Base-by-base conservation (phyloP, 2,113 vertebrate genomes). In the Aspidoscelis tigris region DNA sequence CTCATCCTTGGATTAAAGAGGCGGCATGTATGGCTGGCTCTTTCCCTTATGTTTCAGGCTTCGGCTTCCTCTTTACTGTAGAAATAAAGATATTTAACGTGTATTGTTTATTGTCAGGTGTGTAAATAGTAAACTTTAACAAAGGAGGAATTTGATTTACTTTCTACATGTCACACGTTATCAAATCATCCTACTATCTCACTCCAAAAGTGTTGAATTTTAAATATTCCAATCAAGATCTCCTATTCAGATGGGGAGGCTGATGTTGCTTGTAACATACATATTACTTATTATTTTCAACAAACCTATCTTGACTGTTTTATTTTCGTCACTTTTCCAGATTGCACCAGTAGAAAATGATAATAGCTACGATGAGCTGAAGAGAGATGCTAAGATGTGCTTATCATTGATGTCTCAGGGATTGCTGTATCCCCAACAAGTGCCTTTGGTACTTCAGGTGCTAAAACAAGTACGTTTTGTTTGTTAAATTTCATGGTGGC, bases 301-400 rank as follows among this genome's bases (percentile, higher is more conserved):
- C 88, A 82, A 2, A n/a, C 68, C 84, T 68, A 61, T 14, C 16
- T 10, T 6, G 16, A 50, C 71, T 81, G 58, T 61, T 61, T 9
- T 50, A 50, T 50, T 50, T 0, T 74, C 89, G 43, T 90, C 87
- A 0, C 74, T 81, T 80, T 33, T 86, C 0, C 90, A 99, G 98
- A 99, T 99, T 89, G 98, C 98, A 84, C 98, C 98, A 0, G 98
- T 99, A 64, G 98, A 99, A 94, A 99, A 99, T 8, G 98, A 99
- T 87, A 98, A 97, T 92, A 99, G 96, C 91, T 99, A 99, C 0
- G 98, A 99, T 94, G 98, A 99, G 90, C 96, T 99, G 89, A 99
- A 99, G 94, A 98, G 97, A 95, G 98, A 99, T 88, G 97, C 98
- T 41, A 99, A 98, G 95, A 97, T 97, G 89, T 99, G 98, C 90